These are phyloP conservation scores for Gadopsis bispinosus DNA, from an alignment of 2,797 vertebrate genomes.

Conservation along the genomic window DNA sequence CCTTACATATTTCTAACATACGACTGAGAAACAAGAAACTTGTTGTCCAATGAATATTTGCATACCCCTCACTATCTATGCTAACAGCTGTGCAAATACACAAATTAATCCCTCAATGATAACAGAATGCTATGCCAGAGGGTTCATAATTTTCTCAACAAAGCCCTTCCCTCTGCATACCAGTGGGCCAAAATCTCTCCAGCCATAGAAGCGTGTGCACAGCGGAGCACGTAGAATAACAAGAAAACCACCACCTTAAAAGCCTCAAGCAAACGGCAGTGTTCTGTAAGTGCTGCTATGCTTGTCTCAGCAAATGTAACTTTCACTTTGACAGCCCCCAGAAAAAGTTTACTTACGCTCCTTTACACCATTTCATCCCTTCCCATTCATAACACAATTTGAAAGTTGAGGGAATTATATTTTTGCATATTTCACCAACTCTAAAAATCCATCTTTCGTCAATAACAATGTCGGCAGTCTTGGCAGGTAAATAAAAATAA, in stretches of 20 bases:
- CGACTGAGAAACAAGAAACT: conserved; percentile 9
- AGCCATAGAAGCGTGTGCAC: conserved; percentile 15
- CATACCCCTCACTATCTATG: conserved; percentile 16
- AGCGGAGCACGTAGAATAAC: conserved; percentile 20
- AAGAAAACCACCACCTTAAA: conserved; percentile 50
- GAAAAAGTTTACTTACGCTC: conserved; percentile 35
- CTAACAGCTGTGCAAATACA: conserved; percentile 37
- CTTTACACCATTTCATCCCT: conserved; percentile 8
- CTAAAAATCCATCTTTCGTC: conserved; percentile 49
- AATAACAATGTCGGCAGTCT: conserved; percentile 38
- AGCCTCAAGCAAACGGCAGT: conserved; percentile 40
- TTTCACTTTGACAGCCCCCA: conserved; percentile 32
- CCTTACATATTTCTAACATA: not conserved
- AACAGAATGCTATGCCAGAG: conserved; percentile 15
- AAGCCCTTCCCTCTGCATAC: conserved; percentile 14
- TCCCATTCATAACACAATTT: conserved; percentile 45
- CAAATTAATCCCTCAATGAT: conserved; percentile 33
- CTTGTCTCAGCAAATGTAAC: conserved; percentile 67
- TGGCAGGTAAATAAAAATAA: conserved; percentile 42
- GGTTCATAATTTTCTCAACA: conserved; percentile 40
- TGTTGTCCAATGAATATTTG: not conserved
- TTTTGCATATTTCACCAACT: conserved; percentile 42
- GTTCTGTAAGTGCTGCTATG: conserved; percentile 53
- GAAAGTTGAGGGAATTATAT: conserved; percentile 46
- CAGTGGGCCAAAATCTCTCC: conserved; percentile 28